Evolutionary conservation across 2,797 vertebrate species (phyloP).

Genomic region (Eulemur rubriventer): DNA sequence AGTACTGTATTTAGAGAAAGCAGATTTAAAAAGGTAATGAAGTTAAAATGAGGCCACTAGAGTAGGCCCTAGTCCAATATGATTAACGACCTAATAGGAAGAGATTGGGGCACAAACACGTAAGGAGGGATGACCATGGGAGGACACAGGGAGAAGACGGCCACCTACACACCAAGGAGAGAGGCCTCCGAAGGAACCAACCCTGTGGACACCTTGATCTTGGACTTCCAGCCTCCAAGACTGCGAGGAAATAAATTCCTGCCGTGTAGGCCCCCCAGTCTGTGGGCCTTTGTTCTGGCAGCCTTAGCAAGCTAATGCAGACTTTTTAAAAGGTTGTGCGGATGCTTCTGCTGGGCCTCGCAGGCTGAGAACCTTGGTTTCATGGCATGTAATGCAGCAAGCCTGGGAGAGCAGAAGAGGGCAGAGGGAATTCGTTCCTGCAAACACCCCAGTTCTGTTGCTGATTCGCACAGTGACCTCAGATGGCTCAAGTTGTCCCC

Average conservation of each 20-base stretch:
- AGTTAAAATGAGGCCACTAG: background rate
- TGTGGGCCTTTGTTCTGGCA: background rate
- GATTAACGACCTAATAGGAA: background rate
- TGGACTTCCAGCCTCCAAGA: background rate
- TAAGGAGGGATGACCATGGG: fast-evolving
- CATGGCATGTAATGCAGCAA: fast-evolving
- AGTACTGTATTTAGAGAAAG: background rate
- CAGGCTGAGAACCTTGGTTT: background rate
- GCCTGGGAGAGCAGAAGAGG: background rate
- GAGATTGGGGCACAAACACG: background rate
- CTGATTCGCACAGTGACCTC: fast-evolving
- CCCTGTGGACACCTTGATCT: too few species aligned
- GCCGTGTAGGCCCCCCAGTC: fast-evolving
- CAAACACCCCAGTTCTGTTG: fast-evolving
- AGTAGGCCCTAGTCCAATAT: background rate
- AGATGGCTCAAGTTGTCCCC: fast-evolving
- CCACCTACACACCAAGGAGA: fast-evolving
- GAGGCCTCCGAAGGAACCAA: background rate
- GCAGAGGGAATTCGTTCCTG: fast-evolving
- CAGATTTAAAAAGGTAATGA: background rate
- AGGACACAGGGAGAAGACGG: fast-evolving
- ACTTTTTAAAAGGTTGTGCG: background rate
- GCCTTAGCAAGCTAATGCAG: fast-evolving
- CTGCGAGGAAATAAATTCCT: background rate
- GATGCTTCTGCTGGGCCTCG: background rate